Base-by-base conservation (phyloP, 1,140 invertebrate species). In the Nixonia krombeini region DNA sequence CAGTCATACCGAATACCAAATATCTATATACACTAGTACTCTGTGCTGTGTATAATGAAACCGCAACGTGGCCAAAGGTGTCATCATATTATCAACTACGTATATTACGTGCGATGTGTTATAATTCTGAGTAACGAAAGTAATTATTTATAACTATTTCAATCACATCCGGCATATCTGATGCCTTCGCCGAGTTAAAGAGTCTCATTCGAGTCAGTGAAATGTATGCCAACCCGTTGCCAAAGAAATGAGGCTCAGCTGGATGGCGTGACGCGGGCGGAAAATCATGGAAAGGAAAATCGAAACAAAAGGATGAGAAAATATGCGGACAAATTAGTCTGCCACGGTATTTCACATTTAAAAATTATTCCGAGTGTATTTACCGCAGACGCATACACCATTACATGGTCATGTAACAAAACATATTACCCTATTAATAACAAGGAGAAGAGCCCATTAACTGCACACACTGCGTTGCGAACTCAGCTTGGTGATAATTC, bases 351-450 rank as follows among this genome's bases (percentile, higher is more conserved):
- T 58, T 61, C 56, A 59, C 40, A 46, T 59, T 59, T 59, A 59
- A 59, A 59, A 51, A 59, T 51, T 59, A 59, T 51, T 47, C 56
- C 31, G 45, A 59, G 46, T 59, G 45, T 51, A 59, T 50, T 59
- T 59, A 50, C 40, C 26, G 10, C 23, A 37, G 23, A 15, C 13
- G 31, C 45, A 45, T 59, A 51, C 45, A 44, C 56, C 45, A 59
- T 59, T 59, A 59, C 56, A 59, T 59, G 40, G 46, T 37, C 31
- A 18, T 35, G 31, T 52, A 59, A 59, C 46, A 29, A 44, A 58
- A 58, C 55, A 50, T 50, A 58, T 58, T 58, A 58, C 46, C 46
- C 55, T 58, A 58, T 58, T 58, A 58, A 58, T 58, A 58, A 50
- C 49, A 58, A 58, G 55, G 29, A 50, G 55, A 49, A 46, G 49